These are phyloP conservation scores for Tokudaia muenninki DNA, from an alignment of 2,797 vertebrate genomes.

Conservation along the genomic window DNA sequence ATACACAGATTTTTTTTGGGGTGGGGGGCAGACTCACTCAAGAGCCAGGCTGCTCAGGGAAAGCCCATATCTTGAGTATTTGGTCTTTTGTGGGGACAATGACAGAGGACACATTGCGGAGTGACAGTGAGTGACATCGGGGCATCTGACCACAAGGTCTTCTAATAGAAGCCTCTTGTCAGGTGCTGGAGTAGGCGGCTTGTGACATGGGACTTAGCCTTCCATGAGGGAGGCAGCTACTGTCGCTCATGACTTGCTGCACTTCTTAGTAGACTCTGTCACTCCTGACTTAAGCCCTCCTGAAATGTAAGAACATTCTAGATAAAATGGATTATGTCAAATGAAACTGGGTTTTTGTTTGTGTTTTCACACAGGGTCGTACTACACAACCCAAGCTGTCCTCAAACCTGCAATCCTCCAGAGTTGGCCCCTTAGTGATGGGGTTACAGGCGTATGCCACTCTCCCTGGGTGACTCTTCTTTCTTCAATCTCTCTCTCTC, in stretches of 20 bases:
- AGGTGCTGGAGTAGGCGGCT: neutral
- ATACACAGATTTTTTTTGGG: neutral
- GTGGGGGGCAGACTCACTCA: neutral
- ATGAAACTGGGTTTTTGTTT: neutral
- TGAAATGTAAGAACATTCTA: slow-evolving; percentile 6
- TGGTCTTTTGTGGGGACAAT: neutral
- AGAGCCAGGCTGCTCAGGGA: neutral
- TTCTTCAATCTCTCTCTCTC: neutral
- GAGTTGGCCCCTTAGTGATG: neutral
- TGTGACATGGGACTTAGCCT: neutral
- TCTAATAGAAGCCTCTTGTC: neutral
- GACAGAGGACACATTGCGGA: neutral
- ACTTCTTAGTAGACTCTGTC: neutral
- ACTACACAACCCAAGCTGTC: neutral
- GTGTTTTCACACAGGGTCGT: neutral
- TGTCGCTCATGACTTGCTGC: neutral
- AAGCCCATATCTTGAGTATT: neutral
- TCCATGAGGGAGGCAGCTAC: neutral
- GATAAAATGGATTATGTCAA: neutral
- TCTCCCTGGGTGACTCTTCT: neutral
- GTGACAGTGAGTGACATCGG: neutral
- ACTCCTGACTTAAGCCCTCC: neutral
- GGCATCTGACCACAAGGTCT: neutral
- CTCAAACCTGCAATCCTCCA: neutral
- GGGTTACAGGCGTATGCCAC: neutral